Percentiles rank a stretch among this genome's conserved stretches.
These are phyloP conservation scores for Bombus fervidus DNA, from an alignment of 1,140 invertebrate genomes.

Conservation along the genomic window DNA sequence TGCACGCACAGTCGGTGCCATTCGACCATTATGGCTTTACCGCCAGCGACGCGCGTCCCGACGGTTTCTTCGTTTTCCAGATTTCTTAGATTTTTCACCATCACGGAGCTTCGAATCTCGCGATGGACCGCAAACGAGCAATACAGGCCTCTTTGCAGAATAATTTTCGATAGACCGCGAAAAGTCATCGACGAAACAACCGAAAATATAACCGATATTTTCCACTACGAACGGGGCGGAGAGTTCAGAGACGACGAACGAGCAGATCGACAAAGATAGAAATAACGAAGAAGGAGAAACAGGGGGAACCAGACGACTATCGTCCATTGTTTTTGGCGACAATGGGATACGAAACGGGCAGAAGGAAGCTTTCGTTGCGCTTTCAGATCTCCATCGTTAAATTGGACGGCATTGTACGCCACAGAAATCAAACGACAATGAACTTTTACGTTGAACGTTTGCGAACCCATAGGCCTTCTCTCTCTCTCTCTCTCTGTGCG, in stretches of 20 bases:
- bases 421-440: conserved; percentile 52
- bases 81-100: no score
- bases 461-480: no score
- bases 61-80: no score
- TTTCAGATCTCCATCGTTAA: conserved; percentile 62
- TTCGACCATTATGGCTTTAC: neutral
- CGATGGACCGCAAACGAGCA: no score
- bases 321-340: conserved; percentile 49
- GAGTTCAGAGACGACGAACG: neutral
- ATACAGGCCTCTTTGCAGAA: no score
- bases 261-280: neutral
- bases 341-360: conserved; percentile 57
- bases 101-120: no score
- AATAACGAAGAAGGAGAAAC: neutral
- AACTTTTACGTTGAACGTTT: conserved; percentile 27
- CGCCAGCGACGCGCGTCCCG: no score
- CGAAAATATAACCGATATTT: no score
- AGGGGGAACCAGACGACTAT: neutral
- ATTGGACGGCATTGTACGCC: conserved; percentile 54
- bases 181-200: no score
- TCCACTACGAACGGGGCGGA: no score
- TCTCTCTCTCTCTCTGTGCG: neutral
- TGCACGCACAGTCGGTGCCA: neutral
- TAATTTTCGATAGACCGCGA: no score
- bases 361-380: conserved; percentile 61